Base-by-base conservation (phyloP, 2,888 invertebrate genomes). In the Himalopsyche japonica region DNA sequence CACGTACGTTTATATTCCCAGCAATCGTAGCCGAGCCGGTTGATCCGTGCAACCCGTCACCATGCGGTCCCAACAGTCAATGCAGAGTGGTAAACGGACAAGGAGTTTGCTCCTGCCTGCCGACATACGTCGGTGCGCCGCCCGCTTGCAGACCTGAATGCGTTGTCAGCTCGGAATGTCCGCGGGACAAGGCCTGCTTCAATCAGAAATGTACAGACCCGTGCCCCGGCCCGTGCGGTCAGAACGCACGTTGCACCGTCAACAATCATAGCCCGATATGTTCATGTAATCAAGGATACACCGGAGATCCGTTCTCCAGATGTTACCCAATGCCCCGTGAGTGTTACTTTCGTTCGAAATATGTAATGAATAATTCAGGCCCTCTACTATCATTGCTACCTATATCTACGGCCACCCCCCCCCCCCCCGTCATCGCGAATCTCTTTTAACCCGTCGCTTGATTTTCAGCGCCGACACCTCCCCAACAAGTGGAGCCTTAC, bases 31-130 rank as follows among this genome's bases (percentile, higher is more conserved):
- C 89, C 94, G 95, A 87, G 89, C 82, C 89, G 87, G 86, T 88
- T 83, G 89, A 95, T 88, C 96, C 96, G 2, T 97, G 97, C 88
- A 90, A 92, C 86, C 96, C 96, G 80, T 95, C 95, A 3, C 96
- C 96, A 0, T 97, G 97, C 89, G 97, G 97, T 49, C 94, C 96
- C 7, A 96, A 97, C 89, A 96, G 97, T 87, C 93, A 95, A 88
- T 97, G 97, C 88, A 94, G 94, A 88, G 95, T 94, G 89, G 89
- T 94, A 34, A 95, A 96, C 88, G 93, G 93, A 34, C 95, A 95
- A 91, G 94, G 94, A 0, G 93, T 95, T 27, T 96, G 96, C 89
- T 94, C 95, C 1, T 96, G 96, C 88, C 89, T 94, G 82, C 90
- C 92, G 8, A 93, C 93, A 84, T 96, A 94, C 88, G 90, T 94